Base-by-base conservation (phyloP, 2,888 invertebrate species). In the Lasius fuliginosus region DNA sequence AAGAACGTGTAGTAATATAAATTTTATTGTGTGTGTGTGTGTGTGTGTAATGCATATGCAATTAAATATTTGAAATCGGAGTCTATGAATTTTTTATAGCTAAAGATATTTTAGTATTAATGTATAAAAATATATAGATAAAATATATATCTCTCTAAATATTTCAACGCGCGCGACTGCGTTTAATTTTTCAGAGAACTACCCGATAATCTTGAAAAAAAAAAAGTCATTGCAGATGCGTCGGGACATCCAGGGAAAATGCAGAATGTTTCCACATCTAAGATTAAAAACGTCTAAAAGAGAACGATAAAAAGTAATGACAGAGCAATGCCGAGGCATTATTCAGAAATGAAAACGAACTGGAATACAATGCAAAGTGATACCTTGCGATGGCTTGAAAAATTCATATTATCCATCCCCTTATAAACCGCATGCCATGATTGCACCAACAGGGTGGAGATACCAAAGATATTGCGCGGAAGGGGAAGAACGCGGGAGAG, bases 331-430 rank as follows among this genome's bases (percentile, higher is more conserved):
- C 30, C 33, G 9, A 15, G n/a, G 33, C 15, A 4, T 68, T 58
- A 15, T 46, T 58, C 42, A 30, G 18, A 23, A n/a, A 46, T 23
- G 23, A 15, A 69, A 79, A 46, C 18, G 8, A 15, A 67, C 8
- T 18, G 46, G n/a, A 42, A 79, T 60, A 46, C 58, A 56, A 79
- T 42, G 68, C 77, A 68, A 79, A 79, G 69, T 46, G 60, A 79
- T 18, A 58, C 4, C 53, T 4, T 15, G 56, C 58, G 58, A 5
- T n/a, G 69, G 1, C 33, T 30, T 79, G 58, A 69, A 79, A 79
- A 79, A 79, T 79, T 79, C 69, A 79, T 79, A 60, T 12, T 27
- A 15, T 11, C 5, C 58, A 58, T 18, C 30, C 64, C 18, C 6
- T 53, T 23, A 23, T 23, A 42, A 33, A 46, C 12, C 30, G 64